Conservation (phyloP, 2,888 invertebrate genomes). For the Myopa testacea region DNA sequence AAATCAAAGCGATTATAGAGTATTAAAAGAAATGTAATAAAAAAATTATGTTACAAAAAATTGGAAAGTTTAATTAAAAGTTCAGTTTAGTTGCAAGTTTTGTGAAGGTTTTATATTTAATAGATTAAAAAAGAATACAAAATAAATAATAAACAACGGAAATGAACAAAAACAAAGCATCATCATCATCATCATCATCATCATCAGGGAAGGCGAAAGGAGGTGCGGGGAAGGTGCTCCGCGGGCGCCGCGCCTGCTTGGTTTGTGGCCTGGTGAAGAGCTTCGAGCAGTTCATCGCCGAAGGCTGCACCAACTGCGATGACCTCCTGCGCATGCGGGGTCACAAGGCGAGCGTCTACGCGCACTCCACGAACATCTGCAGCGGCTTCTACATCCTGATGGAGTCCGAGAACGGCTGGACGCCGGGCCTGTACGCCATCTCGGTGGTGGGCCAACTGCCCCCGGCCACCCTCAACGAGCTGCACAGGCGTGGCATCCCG, state of each 20-base stretch:
- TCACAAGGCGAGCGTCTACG: not conserved
- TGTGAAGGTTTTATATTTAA: not conserved
- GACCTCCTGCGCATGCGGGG: not conserved
- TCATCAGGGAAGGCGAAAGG: not conserved
- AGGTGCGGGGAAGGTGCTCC: not conserved
- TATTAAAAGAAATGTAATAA: too few relatives aligned
- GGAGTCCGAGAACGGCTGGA: not conserved
- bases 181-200: not conserved
- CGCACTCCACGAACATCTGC: not conserved
- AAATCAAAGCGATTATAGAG: too few relatives aligned
- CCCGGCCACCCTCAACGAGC: not conserved
- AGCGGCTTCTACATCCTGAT: not conserved
- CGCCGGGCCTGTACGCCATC: not conserved
- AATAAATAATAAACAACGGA: not conserved
- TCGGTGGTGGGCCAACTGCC: not conserved
- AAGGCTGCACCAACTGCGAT: conserved; percentile 15
- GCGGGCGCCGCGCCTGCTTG: conserved; percentile 5
- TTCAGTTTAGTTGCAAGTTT: not conserved
- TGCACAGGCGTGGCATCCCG: not conserved
- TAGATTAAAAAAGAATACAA: not conserved
- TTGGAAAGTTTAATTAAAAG: too few relatives aligned
- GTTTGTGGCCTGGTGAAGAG: conserved; percentile 6
- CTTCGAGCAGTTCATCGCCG: not conserved
- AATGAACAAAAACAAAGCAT: not conserved
- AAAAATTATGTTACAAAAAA: too few relatives aligned